Base-by-base conservation (phyloP, 2,888 invertebrate species). In the Andrena marginata region DNA sequence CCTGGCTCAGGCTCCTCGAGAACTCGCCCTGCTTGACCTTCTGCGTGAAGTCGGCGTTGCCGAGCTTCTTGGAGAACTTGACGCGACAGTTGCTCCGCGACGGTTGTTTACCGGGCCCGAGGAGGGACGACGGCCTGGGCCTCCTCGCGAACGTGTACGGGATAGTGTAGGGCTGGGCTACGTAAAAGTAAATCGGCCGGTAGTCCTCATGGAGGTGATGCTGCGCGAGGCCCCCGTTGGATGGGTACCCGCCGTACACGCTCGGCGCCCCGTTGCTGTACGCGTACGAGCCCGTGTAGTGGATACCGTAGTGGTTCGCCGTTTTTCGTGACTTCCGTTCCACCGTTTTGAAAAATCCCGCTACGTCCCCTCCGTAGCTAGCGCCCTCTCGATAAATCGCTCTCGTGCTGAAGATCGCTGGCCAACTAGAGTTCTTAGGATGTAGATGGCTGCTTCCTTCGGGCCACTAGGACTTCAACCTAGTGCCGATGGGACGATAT, bases 21-120 rank as follows among this genome's bases (percentile, higher is more conserved):
- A 93, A 93, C 81, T 93, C 93, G 51, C 93, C 93, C 75, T 92
- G 93, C 79, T 92, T 93, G 67, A 93, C 92, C 87, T 93, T 93
- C 84, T 93, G 92, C 69, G 92, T 92, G 86, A 93, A 93, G 84
- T 93, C 92, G 4, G 90, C 92, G 63, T 92, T 92, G 82, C 90
- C 91, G 73, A 93, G 90, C 80, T 89, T 91, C 75, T 93, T 92
- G 13, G 92, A 91, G 81, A 93, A 93, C 68, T 93, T 93, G 5
- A 93, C 93, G 20, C 92, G 91, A 76, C 90, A 92, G 78, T 93
- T 91, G 63, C 83, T 87, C 49, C 90, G 87, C 2, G 90, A 65
- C 31, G 63, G 82, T 80, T 42, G 42, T 42, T 92, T 92, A 23
- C 88, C 89, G 1, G 91, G 85, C 74, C 91, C 91, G 35, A 90